These are phyloP conservation scores for Mustela lutreola DNA, from an alignment of 2,113 vertebrate species.

Conservation along the genomic window DNA sequence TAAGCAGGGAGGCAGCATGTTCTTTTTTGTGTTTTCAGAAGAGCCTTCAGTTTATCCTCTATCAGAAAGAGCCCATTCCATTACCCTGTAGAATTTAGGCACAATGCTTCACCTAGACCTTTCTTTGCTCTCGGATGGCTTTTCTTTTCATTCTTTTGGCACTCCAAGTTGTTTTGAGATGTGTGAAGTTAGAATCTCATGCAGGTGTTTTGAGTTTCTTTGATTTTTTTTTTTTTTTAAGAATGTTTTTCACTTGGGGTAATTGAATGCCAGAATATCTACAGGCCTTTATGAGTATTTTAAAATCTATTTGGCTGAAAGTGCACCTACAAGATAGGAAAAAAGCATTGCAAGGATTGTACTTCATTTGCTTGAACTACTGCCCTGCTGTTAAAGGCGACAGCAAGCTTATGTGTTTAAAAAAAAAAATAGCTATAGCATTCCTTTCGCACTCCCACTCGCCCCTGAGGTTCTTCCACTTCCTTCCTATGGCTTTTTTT, in stretches of 20 bases:
- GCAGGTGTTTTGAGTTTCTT: conserved; percentile 65
- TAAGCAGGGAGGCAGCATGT: not conserved
- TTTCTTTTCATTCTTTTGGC: conserved; percentile 80
- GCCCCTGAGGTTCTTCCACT: conserved; percentile 94
- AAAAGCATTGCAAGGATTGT: not conserved
- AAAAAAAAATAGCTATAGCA: conserved; percentile 86
- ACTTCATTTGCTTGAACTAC: conserved; percentile 5
- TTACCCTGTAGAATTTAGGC: conserved; percentile 61
- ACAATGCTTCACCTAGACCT: conserved; percentile 73
- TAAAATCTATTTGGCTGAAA: conserved; percentile 37
- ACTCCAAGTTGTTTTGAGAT: conserved; percentile 73
- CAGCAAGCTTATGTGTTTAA: conserved; percentile 72
- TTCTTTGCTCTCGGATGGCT: conserved; percentile 81
- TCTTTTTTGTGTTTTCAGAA: conserved; percentile 12
- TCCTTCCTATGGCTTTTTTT: conserved; percentile 99
- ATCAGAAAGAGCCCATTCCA: conserved; percentile 5
- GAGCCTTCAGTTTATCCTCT: not conserved
- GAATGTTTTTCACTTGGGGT: conserved; percentile 55
- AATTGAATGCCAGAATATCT: not conserved
- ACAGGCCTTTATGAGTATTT: not conserved
- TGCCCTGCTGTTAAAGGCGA: conserved; percentile 52
- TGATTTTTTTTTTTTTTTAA: conserved; percentile 69
- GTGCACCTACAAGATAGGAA: not conserved
- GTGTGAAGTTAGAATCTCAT: conserved; percentile 67
- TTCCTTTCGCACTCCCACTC: conserved; percentile 95